Evolutionary conservation across 2,113 vertebrate genomes (phyloP).

Genomic region (Harpagus bidentatus): DNA sequence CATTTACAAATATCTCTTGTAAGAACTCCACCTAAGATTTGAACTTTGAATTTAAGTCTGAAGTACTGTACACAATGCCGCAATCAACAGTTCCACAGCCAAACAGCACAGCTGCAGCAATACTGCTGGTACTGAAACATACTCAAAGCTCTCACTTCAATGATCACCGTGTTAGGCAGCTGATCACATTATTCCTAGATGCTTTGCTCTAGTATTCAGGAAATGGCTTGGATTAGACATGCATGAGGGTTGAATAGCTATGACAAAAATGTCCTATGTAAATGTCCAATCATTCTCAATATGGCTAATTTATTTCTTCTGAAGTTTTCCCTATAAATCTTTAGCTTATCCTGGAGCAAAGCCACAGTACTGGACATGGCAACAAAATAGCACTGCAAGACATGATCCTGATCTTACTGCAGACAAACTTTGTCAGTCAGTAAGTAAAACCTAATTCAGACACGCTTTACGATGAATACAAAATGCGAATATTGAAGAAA

Average conservation of each 20-base stretch:
- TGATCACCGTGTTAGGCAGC: fast-evolving
- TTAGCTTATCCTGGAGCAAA: neutral
- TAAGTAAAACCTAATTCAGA: neutral
- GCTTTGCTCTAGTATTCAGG: neutral
- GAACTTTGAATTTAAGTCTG: neutral
- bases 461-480: neutral
- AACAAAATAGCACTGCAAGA: neutral
- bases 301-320: neutral
- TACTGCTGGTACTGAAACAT: neutral
- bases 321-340: neutral
- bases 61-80: neutral
- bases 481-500: neutral
- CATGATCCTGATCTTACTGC: fast-evolving
- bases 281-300: neutral
- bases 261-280: neutral
- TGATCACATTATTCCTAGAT: neutral
- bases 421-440: neutral
- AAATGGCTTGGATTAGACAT: neutral
- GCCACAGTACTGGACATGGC: neutral
- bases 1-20: neutral
- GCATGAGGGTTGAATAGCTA: neutral
- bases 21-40: neutral
- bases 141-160: neutral
- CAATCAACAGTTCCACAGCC: neutral
- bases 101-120: neutral